phyloP scores from a whole-genome alignment of 2,797 vertebrate genomes.

The Diglossa cyanea region DNA sequence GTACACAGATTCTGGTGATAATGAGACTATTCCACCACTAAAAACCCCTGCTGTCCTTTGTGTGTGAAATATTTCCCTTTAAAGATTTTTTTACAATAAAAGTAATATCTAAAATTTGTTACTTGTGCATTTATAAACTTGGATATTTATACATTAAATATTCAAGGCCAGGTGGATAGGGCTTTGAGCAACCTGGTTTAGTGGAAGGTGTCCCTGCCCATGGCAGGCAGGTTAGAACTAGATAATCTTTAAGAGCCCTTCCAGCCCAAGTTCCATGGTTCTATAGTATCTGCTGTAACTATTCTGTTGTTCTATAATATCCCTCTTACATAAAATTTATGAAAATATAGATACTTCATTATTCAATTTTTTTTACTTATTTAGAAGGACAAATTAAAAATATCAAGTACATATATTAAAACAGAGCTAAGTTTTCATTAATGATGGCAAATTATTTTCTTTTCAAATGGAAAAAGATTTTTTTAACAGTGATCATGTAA shows the following conservation, averaged over 20 bases:
- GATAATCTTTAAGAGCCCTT: background rate
- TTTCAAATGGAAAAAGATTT: fast-evolving
- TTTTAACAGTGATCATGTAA: background rate
- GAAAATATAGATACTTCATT: background rate
- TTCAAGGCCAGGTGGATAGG: background rate
- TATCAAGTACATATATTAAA: background rate
- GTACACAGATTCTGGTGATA: background rate
- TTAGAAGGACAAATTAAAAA: background rate
- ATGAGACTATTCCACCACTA: background rate
- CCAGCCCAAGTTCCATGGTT: background rate
- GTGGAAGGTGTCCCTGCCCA: background rate
- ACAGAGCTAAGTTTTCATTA: background rate
- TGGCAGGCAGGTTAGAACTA: background rate
- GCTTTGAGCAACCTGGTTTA: background rate
- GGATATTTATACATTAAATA: background rate
- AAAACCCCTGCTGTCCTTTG: background rate
- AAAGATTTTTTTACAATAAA: background rate
- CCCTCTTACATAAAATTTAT: background rate
- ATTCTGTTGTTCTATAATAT: background rate
- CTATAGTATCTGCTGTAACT: background rate
- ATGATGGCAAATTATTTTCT: background rate
- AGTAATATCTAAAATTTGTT: background rate
- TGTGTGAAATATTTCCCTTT: background rate
- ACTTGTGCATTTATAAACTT: background rate
- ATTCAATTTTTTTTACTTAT: background rate